Conservation (phyloP, 2,888 invertebrate species). For the Spicauda simplicius region DNA sequence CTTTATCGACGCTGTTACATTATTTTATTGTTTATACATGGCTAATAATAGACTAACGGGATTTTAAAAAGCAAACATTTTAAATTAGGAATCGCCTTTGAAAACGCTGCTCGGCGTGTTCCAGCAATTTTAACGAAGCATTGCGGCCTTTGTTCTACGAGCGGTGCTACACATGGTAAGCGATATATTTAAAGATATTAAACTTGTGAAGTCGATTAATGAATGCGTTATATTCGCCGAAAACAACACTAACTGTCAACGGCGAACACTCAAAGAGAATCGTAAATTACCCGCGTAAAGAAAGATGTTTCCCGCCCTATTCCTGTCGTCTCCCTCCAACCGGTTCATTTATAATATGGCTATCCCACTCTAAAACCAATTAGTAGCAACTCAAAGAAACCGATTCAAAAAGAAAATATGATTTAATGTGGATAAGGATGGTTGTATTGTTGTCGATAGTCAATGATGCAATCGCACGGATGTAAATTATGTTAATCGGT, state of each 20-base stretch:
- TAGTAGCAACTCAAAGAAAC: conserved; percentile 50
- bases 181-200: conserved; percentile 63
- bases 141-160: conserved; percentile 70
- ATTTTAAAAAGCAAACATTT: conserved; percentile 15
- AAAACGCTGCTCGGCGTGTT: conserved; percentile 33
- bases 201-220: conserved; percentile 66
- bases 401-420: conserved; percentile 47
- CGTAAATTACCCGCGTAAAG: conserved; percentile 60
- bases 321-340: conserved; percentile 52
- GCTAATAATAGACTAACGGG: not conserved
- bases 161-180: conserved; percentile 52
- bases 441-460: conserved; percentile 26
- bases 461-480: not conserved
- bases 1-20: too few relatives aligned
- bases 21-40: too few relatives aligned
- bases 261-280: conserved; percentile 51
- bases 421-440: conserved; percentile 45
- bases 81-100: conserved; percentile 6
- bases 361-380: conserved; percentile 48
- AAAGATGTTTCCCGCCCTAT: conserved; percentile 76
- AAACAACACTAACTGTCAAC: conserved; percentile 67
- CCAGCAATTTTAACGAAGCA: conserved; percentile 69
- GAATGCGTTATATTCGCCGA: conserved; percentile 71
- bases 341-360: conserved; percentile 15
- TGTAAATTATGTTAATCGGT: not conserved